These are phyloP conservation scores for Onychorhynchus coronatus DNA, from an alignment of 2,113 vertebrate genomes.

Conservation along the genomic window DNA sequence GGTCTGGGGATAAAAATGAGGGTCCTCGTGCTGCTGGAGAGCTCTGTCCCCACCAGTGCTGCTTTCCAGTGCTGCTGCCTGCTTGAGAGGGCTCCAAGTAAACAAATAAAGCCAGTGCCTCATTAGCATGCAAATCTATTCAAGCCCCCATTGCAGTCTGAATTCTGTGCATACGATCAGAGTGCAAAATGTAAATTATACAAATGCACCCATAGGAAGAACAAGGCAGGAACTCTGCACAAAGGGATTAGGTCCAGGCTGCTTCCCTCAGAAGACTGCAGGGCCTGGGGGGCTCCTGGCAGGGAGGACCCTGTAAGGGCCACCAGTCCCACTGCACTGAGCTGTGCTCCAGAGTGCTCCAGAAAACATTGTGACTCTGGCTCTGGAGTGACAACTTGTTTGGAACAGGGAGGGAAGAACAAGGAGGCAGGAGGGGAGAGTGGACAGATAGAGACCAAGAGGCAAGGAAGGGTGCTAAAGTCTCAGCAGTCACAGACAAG, in stretches of 20 bases:
- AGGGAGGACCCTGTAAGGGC: background rate
- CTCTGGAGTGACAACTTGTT: rapidly evolving
- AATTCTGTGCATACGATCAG: slow-evolving; percentile 77
- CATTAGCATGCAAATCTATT: slow-evolving; percentile 80
- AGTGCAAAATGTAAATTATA: slow-evolving; percentile 78
- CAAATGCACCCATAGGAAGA: slow-evolving; percentile 74
- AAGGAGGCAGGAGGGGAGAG: background rate
- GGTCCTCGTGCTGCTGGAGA: rapidly evolving
- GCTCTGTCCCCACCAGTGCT: background rate
- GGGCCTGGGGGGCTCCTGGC: background rate
- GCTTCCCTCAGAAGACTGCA: background rate
- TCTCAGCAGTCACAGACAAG: background rate
- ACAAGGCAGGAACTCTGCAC: slow-evolving; percentile 70
- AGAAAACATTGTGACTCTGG: background rate
- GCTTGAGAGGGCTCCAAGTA: slow-evolving; percentile 65
- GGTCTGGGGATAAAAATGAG: background rate
- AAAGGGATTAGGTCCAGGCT: slow-evolving; percentile 71
- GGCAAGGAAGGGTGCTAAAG: background rate
- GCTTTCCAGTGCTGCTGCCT: slow-evolving; percentile 19
- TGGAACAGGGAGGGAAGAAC: background rate
- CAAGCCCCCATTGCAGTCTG: slow-evolving; percentile 73
- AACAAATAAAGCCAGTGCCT: slow-evolving; percentile 54
- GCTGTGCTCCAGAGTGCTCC: background rate
- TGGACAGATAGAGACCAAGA: background rate
- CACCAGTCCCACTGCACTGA: background rate